Conservation (phyloP, 2,113 vertebrate species). For the Paradoxurus hermaphroditus region DNA sequence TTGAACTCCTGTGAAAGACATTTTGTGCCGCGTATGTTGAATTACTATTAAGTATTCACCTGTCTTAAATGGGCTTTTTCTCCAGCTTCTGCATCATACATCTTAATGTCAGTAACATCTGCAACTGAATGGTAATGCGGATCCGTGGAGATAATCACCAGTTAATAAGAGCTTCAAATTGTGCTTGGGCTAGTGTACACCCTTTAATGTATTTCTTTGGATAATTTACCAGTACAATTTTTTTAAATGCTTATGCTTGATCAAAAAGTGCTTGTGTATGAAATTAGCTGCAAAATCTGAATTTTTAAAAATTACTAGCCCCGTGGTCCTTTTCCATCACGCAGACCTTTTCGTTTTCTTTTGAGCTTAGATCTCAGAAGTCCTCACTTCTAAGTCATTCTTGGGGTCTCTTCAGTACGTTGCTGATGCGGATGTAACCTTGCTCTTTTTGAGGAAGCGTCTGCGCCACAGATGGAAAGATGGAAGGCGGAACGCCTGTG, state of each 20-base stretch:
- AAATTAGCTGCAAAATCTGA: slow-evolving; percentile 43
- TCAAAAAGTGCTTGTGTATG: slow-evolving; percentile 49
- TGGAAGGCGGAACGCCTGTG: background rate
- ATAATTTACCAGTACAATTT: slow-evolving; percentile 72
- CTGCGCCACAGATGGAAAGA: background rate
- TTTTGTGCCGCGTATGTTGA: slow-evolving; percentile 72
- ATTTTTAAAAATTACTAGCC: slow-evolving; percentile 26
- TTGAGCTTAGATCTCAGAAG: slow-evolving; percentile 30
- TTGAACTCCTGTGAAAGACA: slow-evolving; percentile 74
- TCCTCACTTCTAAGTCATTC: slow-evolving; percentile 22
- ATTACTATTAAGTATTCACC: slow-evolving; percentile 80
- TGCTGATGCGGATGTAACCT: background rate
- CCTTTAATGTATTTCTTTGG: slow-evolving; percentile 68
- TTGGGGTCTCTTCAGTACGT: background rate
- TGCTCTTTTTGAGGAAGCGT: background rate
- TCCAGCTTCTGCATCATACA: slow-evolving; percentile 72
- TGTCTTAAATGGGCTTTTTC: slow-evolving; percentile 76
- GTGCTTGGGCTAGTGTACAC: slow-evolving; percentile 63
- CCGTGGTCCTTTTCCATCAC: background rate
- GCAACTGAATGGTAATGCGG: slow-evolving; percentile 76
- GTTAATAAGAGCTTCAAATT: slow-evolving; percentile 75
- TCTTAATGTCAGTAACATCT: slow-evolving; percentile 82
- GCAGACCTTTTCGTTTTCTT: slow-evolving; percentile 16
- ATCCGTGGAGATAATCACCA: slow-evolving; percentile 80
- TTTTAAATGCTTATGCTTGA: slow-evolving; percentile 72